Evolutionary conservation across 2,888 invertebrate species (phyloP), one percentile per base, ranked within the genome.

Genomic region (Harpagoxenus sublaevis): DNA sequence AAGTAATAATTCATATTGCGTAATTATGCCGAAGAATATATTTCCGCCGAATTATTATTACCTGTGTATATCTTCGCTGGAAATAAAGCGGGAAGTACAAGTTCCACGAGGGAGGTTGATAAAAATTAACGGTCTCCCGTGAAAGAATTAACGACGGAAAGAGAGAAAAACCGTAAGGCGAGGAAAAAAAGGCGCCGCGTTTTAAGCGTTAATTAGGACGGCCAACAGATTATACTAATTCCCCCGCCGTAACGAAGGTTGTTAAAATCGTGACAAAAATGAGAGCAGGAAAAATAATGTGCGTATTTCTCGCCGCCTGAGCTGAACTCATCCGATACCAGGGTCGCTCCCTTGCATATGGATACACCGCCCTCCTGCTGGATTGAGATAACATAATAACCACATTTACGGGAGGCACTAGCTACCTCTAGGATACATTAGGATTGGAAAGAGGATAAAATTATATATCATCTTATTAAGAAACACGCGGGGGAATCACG

Each of bases 361-460:
- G 89, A 86, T 90, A 86, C 66, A 31, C n/a, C 88, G 84, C 78
- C 82, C 89, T 92, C 86, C 89, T 89, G 91, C 86, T 83, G 90
- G 89, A 89, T 91, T 89, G 92, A 92, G 92, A 92, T 92, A 92
- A 92, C 90, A 91, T 92, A 92, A 92, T 91, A 89, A 91, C 92
- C 89, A 90, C 92, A 92, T 92, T 92, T 92, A 92, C 92, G 88
- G 85, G 83, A 87, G 78, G 85, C 85, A 85, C 86, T 88, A 89
- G 88, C 92, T 92, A 89, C 90, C 89, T 55, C 71, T 89, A 90
- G 89, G 89, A 88, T 91, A 91, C 90, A 86, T 89, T 82, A 87
- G 89, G 89, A 87, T 89, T 89, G 89, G 84, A 86, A 90, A 90
- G 88, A 90, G 88, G 90, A 88, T 90, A 90, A 89, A 89, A 23